phyloP scores from a whole-genome alignment of 2,888 invertebrate genomes.

The Dromius quadrimaculatus region DNA sequence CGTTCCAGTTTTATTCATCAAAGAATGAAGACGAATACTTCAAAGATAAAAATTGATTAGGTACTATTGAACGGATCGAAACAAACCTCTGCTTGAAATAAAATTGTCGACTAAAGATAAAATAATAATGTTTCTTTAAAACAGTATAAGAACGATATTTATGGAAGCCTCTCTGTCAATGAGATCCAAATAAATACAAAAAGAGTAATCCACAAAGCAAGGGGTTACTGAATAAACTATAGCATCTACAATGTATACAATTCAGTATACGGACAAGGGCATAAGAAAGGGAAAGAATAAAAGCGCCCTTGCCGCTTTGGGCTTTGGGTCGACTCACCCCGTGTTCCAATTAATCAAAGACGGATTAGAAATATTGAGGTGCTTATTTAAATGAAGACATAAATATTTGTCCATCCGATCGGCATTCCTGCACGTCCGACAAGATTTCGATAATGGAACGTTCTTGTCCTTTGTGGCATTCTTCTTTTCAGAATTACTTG shows the following conservation, averaged over 20 bases:
- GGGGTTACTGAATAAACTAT: conserved; percentile 32
- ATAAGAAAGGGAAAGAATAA: conserved; percentile 21
- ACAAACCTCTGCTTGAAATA: too few species aligned
- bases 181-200: conserved; percentile 23
- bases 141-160: conserved; percentile 8
- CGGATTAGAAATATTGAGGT: conserved; percentile 64
- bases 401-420: conserved; percentile 46
- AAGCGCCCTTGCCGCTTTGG: conserved; percentile 1
- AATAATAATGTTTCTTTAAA: conserved; percentile 7
- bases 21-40: too few species aligned
- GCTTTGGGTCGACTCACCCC: conserved; percentile 61
- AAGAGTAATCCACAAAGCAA: conserved; percentile 31
- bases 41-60: too few species aligned
- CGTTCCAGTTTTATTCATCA: too few species aligned
- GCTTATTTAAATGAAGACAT: conserved; percentile 65
- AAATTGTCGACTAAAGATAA: too few species aligned
- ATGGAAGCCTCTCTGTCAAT: conserved; percentile 5
- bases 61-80: too few species aligned
- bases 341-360: conserved; percentile 63
- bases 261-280: neutral
- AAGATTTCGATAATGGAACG: conserved; percentile 36
- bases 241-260: too few species aligned
- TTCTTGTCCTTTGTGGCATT: conserved; percentile 37
- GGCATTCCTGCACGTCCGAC: conserved; percentile 37
- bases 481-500: conserved; percentile 4